phyloP scores from a whole-genome alignment of 2,113 vertebrate genomes.

The Seriola quinqueradiata region DNA sequence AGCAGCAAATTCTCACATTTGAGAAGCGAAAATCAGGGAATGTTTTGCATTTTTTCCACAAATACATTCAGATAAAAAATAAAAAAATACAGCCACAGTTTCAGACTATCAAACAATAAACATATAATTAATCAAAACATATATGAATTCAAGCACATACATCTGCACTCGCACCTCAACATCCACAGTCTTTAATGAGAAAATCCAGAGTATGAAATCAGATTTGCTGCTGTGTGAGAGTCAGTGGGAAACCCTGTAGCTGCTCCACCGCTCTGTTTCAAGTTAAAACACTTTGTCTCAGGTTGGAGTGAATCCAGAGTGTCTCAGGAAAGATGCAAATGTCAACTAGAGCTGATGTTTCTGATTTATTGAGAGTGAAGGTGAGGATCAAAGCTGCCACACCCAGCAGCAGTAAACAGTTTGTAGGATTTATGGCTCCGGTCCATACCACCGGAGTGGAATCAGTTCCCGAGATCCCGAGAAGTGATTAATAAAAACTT shows the following conservation, averaged over 20 bases:
- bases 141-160: too few relatives aligned
- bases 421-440: neutral
- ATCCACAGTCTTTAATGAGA: neutral
- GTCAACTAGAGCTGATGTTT: neutral
- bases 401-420: neutral
- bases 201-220: constrained; percentile 17
- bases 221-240: too few relatives aligned
- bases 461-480: neutral
- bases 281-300: neutral
- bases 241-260: constrained; percentile 7
- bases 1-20: too few relatives aligned
- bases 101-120: too few relatives aligned
- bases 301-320: constrained; percentile 10
- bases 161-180: neutral
- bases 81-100: too few relatives aligned
- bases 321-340: neutral
- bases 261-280: neutral
- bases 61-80: too few relatives aligned
- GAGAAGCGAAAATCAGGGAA: too few relatives aligned
- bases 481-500: neutral
- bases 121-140: too few relatives aligned
- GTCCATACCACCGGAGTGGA: neutral
- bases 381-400: constrained; percentile 7
- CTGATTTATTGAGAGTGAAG: neutral
- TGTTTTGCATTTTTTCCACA: too few relatives aligned